Evolutionary conservation across 2,113 vertebrate species (phyloP), one percentile per base, ranked within the genome.

Genomic region (Marmota flaviventris): DNA sequence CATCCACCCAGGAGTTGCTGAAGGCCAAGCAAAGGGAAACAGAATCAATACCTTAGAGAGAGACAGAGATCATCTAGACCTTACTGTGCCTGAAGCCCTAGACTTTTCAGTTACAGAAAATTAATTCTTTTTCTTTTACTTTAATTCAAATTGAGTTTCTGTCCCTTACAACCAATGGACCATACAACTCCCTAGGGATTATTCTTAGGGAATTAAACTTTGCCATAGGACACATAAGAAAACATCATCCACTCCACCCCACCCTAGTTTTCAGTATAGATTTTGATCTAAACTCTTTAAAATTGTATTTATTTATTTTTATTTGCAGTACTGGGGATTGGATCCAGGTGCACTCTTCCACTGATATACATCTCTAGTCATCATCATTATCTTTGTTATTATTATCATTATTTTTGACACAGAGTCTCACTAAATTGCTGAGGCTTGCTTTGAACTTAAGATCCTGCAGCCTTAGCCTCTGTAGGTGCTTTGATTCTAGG

Each of bases 261-360:
- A 56, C 65, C 67, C 45, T 27, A 10, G 29, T 37, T 82, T 81
- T 79, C 27, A 29, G 8, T 51, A 4, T 8, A 58, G 27, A 61
- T 92, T 79, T 37, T 94, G 42, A 73, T 58, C 61, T 81, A 65
- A 93, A 63, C 24, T 53, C 88, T 77, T 58, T 22, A 85, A 92
- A 91, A 63, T 63, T 63, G 25, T 27, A 63, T 63, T 24, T 58
- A 58, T 20, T 58, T 58, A 1, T 58, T 22, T 22, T 63, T 63
- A 63, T 24, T 63, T 63, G 9, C 24, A 63, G 61, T 63, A 63
- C 24, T 63, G 3, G 25, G 24, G 61, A 27, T 63, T 63, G 61
- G 25, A 63, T 9, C 22, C 61, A 63, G 2, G 25, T 9, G 2
- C 9, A 27, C 61, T 63, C 8, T 61, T 18, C 61, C 61, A 63